Conservation (phyloP, 2,797 vertebrate species). For the Echeneis naucrates region DNA sequence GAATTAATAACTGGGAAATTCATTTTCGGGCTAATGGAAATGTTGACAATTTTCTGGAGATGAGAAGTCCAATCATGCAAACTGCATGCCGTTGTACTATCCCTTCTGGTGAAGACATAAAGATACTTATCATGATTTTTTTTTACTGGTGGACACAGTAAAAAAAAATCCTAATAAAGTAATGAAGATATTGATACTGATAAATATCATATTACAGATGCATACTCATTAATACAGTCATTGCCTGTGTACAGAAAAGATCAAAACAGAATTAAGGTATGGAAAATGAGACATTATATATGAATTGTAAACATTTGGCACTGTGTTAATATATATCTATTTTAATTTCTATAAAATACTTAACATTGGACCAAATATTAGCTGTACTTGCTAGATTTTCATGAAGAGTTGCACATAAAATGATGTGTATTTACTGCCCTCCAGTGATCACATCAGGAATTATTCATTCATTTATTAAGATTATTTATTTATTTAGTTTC, state of each 20-base stretch:
- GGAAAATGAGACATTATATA: background rate
- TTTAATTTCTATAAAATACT: background rate
- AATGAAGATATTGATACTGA: background rate
- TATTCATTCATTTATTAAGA: background rate
- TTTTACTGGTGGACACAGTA: background rate
- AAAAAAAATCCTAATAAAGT: background rate
- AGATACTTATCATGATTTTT: background rate
- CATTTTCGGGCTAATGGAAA: background rate
- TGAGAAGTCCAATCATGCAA: background rate
- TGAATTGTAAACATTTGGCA: too few species aligned
- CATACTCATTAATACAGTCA: background rate
- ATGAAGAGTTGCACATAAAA: too few species aligned
- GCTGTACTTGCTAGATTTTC: too few species aligned
- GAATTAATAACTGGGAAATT: background rate
- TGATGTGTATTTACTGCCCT: background rate
- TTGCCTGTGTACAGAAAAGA: background rate
- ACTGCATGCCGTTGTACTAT: background rate
- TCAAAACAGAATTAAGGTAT: background rate
- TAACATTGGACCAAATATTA: background rate
- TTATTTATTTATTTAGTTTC: background rate
- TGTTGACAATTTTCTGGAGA: background rate
- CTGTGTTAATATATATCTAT: too few species aligned
- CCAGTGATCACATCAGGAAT: background rate
- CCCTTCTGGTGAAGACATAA: background rate
- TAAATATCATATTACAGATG: background rate